phyloP scores from a whole-genome alignment of 2,888 invertebrate genomes.

The Leptarthrus brevirostris region DNA sequence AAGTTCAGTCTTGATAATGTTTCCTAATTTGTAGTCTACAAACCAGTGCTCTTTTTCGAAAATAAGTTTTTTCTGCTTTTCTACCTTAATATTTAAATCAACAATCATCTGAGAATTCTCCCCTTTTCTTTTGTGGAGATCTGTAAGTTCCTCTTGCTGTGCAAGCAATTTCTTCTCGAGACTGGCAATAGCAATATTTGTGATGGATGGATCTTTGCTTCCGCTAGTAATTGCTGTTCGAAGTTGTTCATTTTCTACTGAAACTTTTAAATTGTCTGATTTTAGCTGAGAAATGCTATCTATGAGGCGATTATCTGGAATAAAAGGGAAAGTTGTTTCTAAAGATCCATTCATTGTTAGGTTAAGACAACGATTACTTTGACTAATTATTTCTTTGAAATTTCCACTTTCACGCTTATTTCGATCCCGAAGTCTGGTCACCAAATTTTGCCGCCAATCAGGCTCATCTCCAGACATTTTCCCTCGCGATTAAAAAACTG shows the following conservation, averaged over 20 bases:
- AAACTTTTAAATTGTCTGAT: constrained; percentile 85
- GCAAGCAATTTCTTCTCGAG: constrained; percentile 87
- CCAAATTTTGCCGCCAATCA: constrained; percentile 78
- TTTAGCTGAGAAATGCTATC: constrained; percentile 84
- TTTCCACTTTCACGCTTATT: constrained; percentile 80
- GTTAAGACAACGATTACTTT: constrained; percentile 71
- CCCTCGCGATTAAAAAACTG: not conserved
- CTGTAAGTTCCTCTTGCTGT: constrained; percentile 93
- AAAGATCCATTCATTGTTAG: no score
- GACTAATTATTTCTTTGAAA: constrained; percentile 82
- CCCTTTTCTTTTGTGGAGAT: constrained; percentile 86
- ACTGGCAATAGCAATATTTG: constrained; percentile 72
- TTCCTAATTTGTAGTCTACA: constrained; percentile 53
- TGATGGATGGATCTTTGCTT: constrained; percentile 66
- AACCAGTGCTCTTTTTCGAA: constrained; percentile 79
- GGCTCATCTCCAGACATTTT: constrained; percentile 63
- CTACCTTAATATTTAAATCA: constrained; percentile 85
- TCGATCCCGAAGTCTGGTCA: constrained; percentile 77
- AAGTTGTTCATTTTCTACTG: constrained; percentile 86
- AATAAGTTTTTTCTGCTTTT: constrained; percentile 84
- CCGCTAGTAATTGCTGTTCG: constrained; percentile 70
- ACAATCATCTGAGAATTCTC: constrained; percentile 95
- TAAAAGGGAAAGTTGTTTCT: constrained; percentile 55
- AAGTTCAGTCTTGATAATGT: no score
- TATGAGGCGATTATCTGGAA: constrained; percentile 84